A percentile compares a stretch with the other conserved stretches of the same genome.
Evolutionary conservation across 2,113 vertebrate genomes (phyloP).

Genomic region (Petrocephalus zakoni): DNA sequence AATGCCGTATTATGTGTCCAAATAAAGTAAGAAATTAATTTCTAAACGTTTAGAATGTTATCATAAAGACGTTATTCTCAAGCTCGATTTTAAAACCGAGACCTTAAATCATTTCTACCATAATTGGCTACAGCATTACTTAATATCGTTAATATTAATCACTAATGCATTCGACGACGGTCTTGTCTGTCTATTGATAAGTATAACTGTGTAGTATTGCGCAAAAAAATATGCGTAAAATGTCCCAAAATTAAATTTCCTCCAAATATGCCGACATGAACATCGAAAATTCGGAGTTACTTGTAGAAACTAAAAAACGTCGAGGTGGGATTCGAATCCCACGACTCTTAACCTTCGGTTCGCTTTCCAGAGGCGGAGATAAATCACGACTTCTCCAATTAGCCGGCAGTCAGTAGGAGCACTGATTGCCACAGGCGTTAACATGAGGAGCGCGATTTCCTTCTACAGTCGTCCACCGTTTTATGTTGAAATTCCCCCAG

Average conservation of each 20-base stretch:
- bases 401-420: constrained; percentile 55
- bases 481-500: constrained; percentile 60
- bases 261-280: background rate
- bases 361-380: constrained; percentile 51
- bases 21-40: background rate
- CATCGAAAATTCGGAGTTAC: background rate
- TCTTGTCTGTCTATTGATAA: background rate
- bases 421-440: constrained; percentile 59
- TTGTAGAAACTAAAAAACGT: background rate
- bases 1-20: background rate
- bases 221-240: background rate
- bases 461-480: constrained; percentile 59
- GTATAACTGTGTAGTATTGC: background rate
- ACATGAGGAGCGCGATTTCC: constrained; percentile 45
- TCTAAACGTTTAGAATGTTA: background rate
- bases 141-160: background rate
- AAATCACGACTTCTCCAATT: constrained; percentile 58
- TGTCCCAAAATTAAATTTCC: background rate
- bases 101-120: background rate
- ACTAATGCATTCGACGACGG: background rate
- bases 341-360: constrained; percentile 47
- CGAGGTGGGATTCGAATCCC: constrained; percentile 21
- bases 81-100: background rate
- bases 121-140: background rate
- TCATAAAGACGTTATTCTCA: background rate